A percentile compares a stretch with the other conserved stretches of the same genome.
These are phyloP conservation scores for Protophormia terraenovae DNA, from an alignment of 2,888 invertebrate genomes.

Conservation along the genomic window DNA sequence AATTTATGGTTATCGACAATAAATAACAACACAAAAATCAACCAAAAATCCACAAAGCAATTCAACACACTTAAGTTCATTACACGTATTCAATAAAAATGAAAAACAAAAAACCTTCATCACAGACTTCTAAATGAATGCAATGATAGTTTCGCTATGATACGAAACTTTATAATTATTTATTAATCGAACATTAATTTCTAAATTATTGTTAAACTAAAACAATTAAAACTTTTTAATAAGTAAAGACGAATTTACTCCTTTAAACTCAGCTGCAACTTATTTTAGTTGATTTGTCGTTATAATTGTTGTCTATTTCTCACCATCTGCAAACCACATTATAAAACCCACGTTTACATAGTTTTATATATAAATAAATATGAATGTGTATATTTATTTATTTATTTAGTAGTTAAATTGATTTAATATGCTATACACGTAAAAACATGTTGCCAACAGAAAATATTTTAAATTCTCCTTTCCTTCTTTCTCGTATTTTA, in stretches of 20 bases:
- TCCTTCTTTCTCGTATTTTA: not conserved
- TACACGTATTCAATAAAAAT: slow-evolving; percentile 64
- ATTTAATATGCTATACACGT: slow-evolving; percentile 45
- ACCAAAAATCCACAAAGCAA: slow-evolving; percentile 20
- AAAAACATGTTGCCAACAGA: slow-evolving; percentile 45
- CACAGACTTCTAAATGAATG: not conserved
- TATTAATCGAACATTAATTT: no score
- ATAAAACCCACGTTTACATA: slow-evolving; percentile 41
- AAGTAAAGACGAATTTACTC: not conserved
- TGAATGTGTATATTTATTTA: not conserved
- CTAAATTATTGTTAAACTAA: no score
- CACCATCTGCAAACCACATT: slow-evolving; percentile 27
- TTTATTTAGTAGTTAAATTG: not conserved
- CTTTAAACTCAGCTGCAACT: not conserved
- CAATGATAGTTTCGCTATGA: no score
- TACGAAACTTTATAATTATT: no score
- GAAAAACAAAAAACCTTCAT: not conserved
- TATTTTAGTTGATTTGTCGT: not conserved
- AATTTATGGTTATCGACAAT: slow-evolving; percentile 46
- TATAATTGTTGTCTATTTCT: not conserved
- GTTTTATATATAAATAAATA: not conserved
- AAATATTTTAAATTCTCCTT: slow-evolving; percentile 7
- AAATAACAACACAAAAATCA: slow-evolving; percentile 17
- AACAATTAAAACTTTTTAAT: no score
- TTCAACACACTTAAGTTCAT: slow-evolving; percentile 49